Evolutionary conservation across 2,113 vertebrate genomes (phyloP), one percentile per base, ranked within the genome.

Genomic region (human): DNA sequence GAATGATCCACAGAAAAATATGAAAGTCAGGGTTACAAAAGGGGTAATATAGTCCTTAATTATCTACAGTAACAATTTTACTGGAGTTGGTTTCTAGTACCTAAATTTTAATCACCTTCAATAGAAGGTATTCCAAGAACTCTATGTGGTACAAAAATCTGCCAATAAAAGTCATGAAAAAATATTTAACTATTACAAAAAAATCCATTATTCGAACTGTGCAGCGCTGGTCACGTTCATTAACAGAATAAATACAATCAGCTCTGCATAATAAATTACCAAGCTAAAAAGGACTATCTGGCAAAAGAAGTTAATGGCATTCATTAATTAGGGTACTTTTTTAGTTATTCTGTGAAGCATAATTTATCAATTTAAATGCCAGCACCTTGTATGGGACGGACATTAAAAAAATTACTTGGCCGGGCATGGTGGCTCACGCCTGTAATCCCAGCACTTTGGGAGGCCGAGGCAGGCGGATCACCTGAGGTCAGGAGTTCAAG

Each of bases 201-300:
- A 64, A 93, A 86, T 50, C 66, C 83, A 85, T 68, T 97, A 61
- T 43, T 95, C 84, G 38, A 93, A 91, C 27, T 92, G 40, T 40
- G 9, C 40, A 92, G 89, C 32, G 17, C 30, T 50, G 38, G 35
- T 97, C 48, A 87, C 73, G 40, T 61, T 93, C 66, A 59, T 64
- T 94, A 89, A 59, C 32, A 95, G 45, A 95, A 96, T 82, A 96
- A 92, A 89, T 79, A 80, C 43, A 92, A 92, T 93, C 72, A 38
- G 6, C 43, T 89, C 35, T 89, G 32, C 38, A 32, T 78, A 73
- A 38, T 94, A 92, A 96, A 88, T 72, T 89, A 86, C 20, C 82
- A 94, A n/a, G 6, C 72, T 83, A 66, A 90, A 97, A 93, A 95
- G 16, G 59, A 64, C 43, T 55, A 95, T 45, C 48, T 11, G 88